Conservation (phyloP, 2,113 vertebrate species). For the Protomyctophum bolini region DNA sequence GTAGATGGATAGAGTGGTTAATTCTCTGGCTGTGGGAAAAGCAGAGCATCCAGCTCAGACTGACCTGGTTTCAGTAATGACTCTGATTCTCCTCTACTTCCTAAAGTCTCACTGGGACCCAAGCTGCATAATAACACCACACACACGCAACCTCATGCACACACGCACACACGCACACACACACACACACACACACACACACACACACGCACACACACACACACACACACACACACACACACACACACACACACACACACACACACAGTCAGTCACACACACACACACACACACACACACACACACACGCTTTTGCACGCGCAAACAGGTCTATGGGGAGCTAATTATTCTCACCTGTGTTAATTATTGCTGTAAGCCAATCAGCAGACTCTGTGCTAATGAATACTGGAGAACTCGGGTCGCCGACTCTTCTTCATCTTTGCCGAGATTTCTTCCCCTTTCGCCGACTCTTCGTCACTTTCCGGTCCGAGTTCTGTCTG, state of each 20-base stretch:
- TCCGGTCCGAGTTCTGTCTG: too few species aligned
- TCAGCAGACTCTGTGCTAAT: slow-evolving; percentile 96
- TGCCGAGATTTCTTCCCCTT: too few species aligned
- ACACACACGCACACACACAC: slow-evolving; percentile 18
- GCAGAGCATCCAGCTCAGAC: slow-evolving; percentile 81
- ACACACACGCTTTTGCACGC: slow-evolving; percentile 18
- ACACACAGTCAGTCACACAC: slow-evolving; percentile 10
- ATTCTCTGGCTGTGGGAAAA: slow-evolving; percentile 75
- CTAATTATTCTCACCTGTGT: slow-evolving; percentile 99
- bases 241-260: slow-evolving; percentile 40
- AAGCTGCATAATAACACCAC: slow-evolving; percentile 87
- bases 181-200: slow-evolving; percentile 42
- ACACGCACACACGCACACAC: slow-evolving; percentile 35
- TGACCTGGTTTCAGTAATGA: slow-evolving; percentile 89
- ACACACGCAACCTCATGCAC: slow-evolving; percentile 54
- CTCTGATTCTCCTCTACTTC: slow-evolving; percentile 91
- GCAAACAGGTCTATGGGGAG: slow-evolving; percentile 91
- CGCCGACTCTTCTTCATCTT: too few species aligned
- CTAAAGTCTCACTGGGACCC: slow-evolving; percentile 86
- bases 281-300: slow-evolving; percentile 7
- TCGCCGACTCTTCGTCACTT: too few species aligned
- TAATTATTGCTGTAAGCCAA: slow-evolving; percentile 99
- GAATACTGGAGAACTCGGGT: too few species aligned
- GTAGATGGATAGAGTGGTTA: slow-evolving; percentile 68
- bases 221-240: slow-evolving; percentile 9